Percentiles rank a stretch among this genome's conserved stretches.
Conservation (phyloP, 2,113 vertebrate genomes). For the Rynchops niger region DNA sequence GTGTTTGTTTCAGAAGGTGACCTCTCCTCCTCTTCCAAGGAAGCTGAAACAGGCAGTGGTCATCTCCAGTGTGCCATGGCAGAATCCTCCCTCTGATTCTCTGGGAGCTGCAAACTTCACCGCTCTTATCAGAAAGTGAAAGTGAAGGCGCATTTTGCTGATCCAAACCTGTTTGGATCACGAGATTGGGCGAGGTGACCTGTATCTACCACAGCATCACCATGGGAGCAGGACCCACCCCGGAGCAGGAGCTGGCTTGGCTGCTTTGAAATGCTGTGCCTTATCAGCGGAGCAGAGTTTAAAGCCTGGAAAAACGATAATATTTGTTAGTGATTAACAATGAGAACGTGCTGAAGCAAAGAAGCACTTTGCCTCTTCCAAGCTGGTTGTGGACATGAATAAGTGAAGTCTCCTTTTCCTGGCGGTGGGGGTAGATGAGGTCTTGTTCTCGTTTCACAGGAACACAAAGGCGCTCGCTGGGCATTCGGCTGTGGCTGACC, state of each 20-base stretch:
- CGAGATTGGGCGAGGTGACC: neutral
- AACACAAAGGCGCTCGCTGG: neutral
- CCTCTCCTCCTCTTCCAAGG: neutral
- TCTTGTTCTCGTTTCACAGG: neutral
- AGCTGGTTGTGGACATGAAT: rapidly evolving
- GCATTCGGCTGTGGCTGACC: neutral
- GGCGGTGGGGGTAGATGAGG: neutral
- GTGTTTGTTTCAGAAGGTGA: neutral
- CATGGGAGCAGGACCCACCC: neutral
- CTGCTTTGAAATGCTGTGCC: neutral
- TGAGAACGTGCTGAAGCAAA: neutral
- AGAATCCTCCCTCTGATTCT: neutral
- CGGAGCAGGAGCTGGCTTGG: neutral
- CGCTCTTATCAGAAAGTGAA: neutral
- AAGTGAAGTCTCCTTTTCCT: neutral
- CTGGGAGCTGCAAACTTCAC: neutral
- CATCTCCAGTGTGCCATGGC: neutral
- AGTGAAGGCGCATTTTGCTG: neutral
- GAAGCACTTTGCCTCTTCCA: neutral
- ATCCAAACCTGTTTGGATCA: neutral
- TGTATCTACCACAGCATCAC: neutral
- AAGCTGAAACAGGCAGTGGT: neutral
- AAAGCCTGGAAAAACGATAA: neutral
- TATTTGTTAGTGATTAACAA: constrained; percentile 47
- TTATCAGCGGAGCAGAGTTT: constrained; percentile 6